Evolutionary conservation across 1,140 invertebrate species (phyloP), one percentile per base, ranked within the genome.

Genomic region (Melitaea cinxia): DNA sequence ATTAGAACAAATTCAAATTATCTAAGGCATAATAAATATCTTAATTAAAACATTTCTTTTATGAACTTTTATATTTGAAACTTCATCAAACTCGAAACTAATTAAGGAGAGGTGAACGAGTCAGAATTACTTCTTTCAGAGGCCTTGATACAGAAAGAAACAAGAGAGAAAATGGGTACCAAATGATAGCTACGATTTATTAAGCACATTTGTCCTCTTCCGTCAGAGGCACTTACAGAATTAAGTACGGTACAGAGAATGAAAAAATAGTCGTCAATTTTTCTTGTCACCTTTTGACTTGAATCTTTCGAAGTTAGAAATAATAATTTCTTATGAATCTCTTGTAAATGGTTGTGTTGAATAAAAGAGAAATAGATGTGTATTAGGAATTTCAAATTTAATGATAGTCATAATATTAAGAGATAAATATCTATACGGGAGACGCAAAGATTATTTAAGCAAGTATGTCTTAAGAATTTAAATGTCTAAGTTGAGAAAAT

Each of bases 181-280:
- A 59, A 76, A 73, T 70, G 73, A 76, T 73, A 68, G 52, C 45
- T 50, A 55, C 70, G 73, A 78, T 78, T 78, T 78, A 76, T 78
- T 70, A 67, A 53, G 49, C 33, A 30, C 71, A 74, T 78, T 73
- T 72, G 68, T 75, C 72, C 55, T 54, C 23, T 26, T 37, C 33
- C 47, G 63, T 73, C 64, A 23, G 56, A 37, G 68, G 21, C 62
- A 67, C 59, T 77, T 74, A 70, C 61, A 52, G 59, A 70, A 70
- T 77, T 68, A 74, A 66, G 66, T 62, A 56, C 55, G 49, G 17
- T 55, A 55, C 35, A 53, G 15, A 52, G 30, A 62, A 58, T 66
- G 60, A 68, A 62, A 61, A 68, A 45, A 57, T 59, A 17, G 42
- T 28, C 56, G 37, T 26, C 56, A 62, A 49, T 62, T 67, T 62